phyloP scores from a whole-genome alignment of 2,113 vertebrate species.

The zebrafish (Danio rerio) region GRCz12tu NC_133180.1:26772001-26772500 shows the following conservation, averaged over 20 bases:
- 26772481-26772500: conserved; percentile 81
- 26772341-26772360: too few relatives aligned
- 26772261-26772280: background rate
- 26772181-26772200: background rate
- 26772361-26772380: too few relatives aligned
- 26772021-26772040: background rate
- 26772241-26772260: background rate
- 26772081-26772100: background rate
- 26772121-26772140: background rate
- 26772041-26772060: background rate
- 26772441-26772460: conserved; percentile 89
- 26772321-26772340: too few relatives aligned
- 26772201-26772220: background rate
- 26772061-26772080: background rate
- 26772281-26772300: background rate
- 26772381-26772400: conserved; percentile 30
- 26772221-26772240: background rate
- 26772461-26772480: conserved; percentile 79
- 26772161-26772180: background rate
- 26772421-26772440: conserved; percentile 77
- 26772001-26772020: background rate
- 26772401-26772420: conserved; percentile 78
- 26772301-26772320: too few relatives aligned
- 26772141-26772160: background rate
- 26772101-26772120: background rate